phyloP scores from a whole-genome alignment of 2,797 vertebrate genomes.

The Phoxinus dragarum region DNA sequence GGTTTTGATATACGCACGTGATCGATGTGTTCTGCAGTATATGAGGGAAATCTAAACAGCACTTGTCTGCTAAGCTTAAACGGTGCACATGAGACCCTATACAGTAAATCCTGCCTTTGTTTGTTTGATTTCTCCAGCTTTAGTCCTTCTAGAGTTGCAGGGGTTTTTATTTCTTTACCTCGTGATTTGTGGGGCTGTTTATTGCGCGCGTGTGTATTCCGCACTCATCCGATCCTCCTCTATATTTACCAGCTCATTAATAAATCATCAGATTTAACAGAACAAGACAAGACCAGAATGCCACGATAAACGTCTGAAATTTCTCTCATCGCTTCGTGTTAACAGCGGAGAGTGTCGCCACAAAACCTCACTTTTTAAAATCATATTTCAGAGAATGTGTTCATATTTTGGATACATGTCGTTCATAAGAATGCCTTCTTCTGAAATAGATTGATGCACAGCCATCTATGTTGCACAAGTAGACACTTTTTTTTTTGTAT shows the following conservation, averaged over 20 bases:
- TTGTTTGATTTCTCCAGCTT: constrained; percentile 37
- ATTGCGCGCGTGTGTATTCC: background rate
- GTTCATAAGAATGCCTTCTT: constrained; percentile 30
- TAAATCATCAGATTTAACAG: constrained; percentile 78
- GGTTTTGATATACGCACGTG: constrained; percentile 50
- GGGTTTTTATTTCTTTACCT: constrained; percentile 38
- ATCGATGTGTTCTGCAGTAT: constrained; percentile 53
- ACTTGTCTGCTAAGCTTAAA: constrained; percentile 4
- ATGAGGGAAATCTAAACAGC: constrained; percentile 24
- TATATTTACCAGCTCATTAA: constrained; percentile 78
- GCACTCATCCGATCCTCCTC: constrained; percentile 49
- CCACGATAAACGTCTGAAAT: constrained; percentile 71
- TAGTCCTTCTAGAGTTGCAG: background rate
- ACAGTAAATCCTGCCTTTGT: constrained; percentile 26
- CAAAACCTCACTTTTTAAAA: constrained; percentile 52
- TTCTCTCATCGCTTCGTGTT: constrained; percentile 62
- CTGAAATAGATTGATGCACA: background rate
- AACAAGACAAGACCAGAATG: constrained; percentile 70
- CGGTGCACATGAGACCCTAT: constrained; percentile 3
- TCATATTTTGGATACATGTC: constrained; percentile 48
- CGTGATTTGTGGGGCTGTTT: constrained; percentile 25
- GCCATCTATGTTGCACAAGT: constrained; percentile 5
- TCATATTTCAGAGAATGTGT: constrained; percentile 46
- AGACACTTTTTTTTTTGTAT: constrained; percentile 30
- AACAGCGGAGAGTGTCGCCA: constrained; percentile 42